phyloP scores from a whole-genome alignment of 2,888 invertebrate species.

The Physocephala rufipes region DNA sequence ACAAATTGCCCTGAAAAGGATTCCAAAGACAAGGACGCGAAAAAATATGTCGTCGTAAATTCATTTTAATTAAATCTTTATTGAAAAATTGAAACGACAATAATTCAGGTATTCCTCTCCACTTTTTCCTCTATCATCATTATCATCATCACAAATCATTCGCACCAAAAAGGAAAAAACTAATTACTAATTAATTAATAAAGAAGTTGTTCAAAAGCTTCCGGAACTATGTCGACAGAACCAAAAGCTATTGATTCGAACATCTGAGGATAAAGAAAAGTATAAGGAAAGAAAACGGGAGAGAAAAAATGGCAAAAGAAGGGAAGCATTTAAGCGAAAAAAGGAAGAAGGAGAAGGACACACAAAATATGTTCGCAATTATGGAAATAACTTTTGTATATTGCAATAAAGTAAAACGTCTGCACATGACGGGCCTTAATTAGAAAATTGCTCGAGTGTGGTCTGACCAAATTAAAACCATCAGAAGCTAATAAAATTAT shows the following conservation, averaged over 20 bases:
- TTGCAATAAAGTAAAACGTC: constrained; percentile 19
- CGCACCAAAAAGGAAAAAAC: constrained; percentile 17
- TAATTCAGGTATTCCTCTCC: constrained; percentile 1
- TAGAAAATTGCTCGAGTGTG: constrained; percentile 13
- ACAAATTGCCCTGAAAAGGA: not conserved
- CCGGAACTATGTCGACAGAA: not conserved
- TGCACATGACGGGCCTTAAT: constrained; percentile 26
- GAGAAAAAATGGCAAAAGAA: too few species aligned
- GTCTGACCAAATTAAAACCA: not conserved
- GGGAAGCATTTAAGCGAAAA: too few species aligned
- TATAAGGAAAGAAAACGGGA: too few species aligned
- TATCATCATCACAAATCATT: constrained; percentile 20
- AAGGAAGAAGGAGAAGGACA: not conserved
- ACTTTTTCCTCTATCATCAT: not conserved
- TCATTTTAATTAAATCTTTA: constrained; percentile 41
- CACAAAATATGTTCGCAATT: not conserved
- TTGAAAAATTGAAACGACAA: constrained; percentile 21
- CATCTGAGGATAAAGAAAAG: too few species aligned
- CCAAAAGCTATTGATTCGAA: not conserved
- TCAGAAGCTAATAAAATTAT: too few species aligned
- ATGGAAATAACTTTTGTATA: constrained; percentile 12
- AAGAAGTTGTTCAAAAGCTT: constrained; percentile 14
- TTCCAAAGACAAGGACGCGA: not conserved
- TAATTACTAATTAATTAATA: too few species aligned
- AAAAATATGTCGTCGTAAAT: constrained; percentile 35